phyloP scores from a whole-genome alignment of 2,888 invertebrate species.

The Nephrocerus scutellatus region DNA sequence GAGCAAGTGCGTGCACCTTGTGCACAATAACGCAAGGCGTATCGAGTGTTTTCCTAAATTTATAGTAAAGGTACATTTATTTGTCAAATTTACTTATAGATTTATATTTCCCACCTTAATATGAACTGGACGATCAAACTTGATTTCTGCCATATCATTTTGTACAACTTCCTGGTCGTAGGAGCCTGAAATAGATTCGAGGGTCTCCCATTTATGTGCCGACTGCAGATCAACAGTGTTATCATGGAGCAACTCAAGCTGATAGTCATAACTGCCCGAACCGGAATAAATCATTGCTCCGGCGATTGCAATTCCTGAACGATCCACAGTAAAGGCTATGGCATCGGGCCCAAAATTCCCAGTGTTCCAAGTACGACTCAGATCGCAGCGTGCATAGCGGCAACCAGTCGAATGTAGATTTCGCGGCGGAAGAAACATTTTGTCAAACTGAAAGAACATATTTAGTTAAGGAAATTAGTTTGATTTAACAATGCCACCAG shows the following conservation, averaged over 20 bases:
- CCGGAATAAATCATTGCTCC: slow-evolving; percentile 90
- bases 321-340: slow-evolving; percentile 88
- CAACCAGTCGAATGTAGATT: slow-evolving; percentile 80
- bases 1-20: slow-evolving; percentile 89
- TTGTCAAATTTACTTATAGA: not conserved
- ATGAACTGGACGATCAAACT: slow-evolving; percentile 80
- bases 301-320: slow-evolving; percentile 78
- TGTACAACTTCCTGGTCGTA: slow-evolving; percentile 79
- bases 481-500: not conserved
- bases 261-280: slow-evolving; percentile 81
- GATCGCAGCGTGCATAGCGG: slow-evolving; percentile 83
- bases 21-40: slow-evolving; percentile 80
- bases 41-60: slow-evolving; percentile 71
- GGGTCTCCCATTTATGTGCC: slow-evolving; percentile 76
- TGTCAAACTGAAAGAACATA: slow-evolving; percentile 36
- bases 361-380: slow-evolving; percentile 91
- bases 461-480: slow-evolving; percentile 1
- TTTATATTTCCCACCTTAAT: slow-evolving; percentile 59
- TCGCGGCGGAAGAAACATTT: slow-evolving; percentile 52
- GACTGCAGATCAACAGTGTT: slow-evolving; percentile 51
- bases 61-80: slow-evolving; percentile 1
- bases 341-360: slow-evolving; percentile 96
- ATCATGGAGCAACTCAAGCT: slow-evolving; percentile 80
- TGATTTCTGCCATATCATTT: slow-evolving; percentile 82
- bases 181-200: slow-evolving; percentile 75